A percentile compares a stretch with the other conserved stretches of the same genome.
These are phyloP conservation scores for Nasonia oneida DNA, from an alignment of 2,888 invertebrate species.

Conservation along the genomic window DNA sequence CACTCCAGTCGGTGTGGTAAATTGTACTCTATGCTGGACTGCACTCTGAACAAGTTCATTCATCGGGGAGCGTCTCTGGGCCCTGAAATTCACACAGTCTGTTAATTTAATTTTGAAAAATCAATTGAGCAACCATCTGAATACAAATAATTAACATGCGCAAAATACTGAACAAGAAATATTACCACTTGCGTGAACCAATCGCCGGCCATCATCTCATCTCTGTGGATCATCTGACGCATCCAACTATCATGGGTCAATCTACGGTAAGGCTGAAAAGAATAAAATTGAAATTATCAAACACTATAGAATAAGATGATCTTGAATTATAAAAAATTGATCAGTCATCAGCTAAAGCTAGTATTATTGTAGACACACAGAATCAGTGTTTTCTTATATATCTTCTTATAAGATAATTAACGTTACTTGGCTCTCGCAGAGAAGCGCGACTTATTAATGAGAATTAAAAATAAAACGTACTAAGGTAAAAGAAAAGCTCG, in stretches of 20 bases:
- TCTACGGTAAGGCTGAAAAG: slow-evolving; percentile 58
- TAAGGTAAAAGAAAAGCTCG: too few relatives aligned
- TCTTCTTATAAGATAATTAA: too few relatives aligned
- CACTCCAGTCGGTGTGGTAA: neutral
- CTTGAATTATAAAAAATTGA: slow-evolving; percentile 23
- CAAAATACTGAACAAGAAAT: neutral
- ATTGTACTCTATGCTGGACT: neutral
- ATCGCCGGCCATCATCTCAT: slow-evolving; percentile 62
- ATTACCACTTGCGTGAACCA: slow-evolving; percentile 61
- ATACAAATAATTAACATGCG: neutral
- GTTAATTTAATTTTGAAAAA: too few relatives aligned
- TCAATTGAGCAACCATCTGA: too few relatives aligned
- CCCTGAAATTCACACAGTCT: slow-evolving; percentile 55
- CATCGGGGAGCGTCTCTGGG: slow-evolving; percentile 64
- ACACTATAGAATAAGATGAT: slow-evolving; percentile 25
- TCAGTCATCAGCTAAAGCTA: neutral
- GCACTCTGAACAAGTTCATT: neutral
- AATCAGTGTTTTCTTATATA: neutral
- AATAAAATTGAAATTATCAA: neutral
- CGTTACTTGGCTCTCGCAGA: too few relatives aligned
- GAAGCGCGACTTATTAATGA: too few relatives aligned
- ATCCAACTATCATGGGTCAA: slow-evolving; percentile 11
- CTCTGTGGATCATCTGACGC: slow-evolving; percentile 57
- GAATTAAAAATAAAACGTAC: too few relatives aligned
- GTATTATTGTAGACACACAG: neutral